These are phyloP conservation scores for Dromius quadrimaculatus DNA, from an alignment of 2,888 invertebrate species.

Conservation along the genomic window DNA sequence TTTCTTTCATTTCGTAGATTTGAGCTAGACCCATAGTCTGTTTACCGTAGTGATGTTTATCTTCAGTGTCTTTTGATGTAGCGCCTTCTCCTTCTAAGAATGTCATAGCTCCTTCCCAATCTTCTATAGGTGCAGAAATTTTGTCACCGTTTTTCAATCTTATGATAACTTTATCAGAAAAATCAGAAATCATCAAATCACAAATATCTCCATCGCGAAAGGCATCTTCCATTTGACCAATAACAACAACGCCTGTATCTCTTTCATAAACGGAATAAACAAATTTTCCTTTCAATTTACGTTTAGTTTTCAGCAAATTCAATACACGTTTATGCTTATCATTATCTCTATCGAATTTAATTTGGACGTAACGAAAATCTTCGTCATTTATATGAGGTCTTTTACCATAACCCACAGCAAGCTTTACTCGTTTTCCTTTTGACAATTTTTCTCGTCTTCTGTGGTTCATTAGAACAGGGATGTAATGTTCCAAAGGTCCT, in stretches of 20 bases:
- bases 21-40: constrained; percentile 71
- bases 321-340: constrained; percentile 61
- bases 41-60: constrained; percentile 64
- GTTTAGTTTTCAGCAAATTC: constrained; percentile 70
- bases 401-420: constrained; percentile 62
- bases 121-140: constrained; percentile 73
- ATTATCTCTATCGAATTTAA: constrained; percentile 63
- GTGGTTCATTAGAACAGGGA: constrained; percentile 76
- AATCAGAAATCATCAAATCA: constrained; percentile 81
- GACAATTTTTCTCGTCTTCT: constrained; percentile 60
- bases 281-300: constrained; percentile 72
- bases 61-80: constrained; percentile 71
- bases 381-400: constrained; percentile 60
- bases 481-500: constrained; percentile 81
- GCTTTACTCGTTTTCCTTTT: constrained; percentile 63
- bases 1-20: constrained; percentile 69
- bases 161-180: constrained; percentile 79
- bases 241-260: constrained; percentile 78
- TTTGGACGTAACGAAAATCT: constrained; percentile 62
- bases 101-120: constrained; percentile 63
- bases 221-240: constrained; percentile 80
- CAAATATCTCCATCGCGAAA: constrained; percentile 82
- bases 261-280: constrained; percentile 82
- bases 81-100: constrained; percentile 82
- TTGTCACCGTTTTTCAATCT: constrained; percentile 78